phyloP scores from a whole-genome alignment of 2,888 invertebrate genomes.

The Drosophila recens region DNA sequence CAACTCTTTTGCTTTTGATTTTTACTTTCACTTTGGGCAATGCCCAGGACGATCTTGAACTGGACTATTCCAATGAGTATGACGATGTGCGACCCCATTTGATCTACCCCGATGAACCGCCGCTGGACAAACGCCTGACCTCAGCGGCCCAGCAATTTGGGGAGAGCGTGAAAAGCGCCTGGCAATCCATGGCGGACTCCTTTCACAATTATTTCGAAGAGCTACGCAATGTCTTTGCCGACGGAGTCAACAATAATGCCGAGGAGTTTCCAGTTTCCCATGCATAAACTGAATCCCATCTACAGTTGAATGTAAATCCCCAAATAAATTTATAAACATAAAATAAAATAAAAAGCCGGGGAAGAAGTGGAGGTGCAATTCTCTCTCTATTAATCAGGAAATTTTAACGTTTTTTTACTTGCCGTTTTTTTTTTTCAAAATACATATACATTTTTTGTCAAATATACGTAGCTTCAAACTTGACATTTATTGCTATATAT shows the following conservation, averaged over 20 bases:
- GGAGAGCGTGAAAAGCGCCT: conserved; percentile 64
- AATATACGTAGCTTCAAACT: too few relatives aligned
- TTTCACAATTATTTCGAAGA: conserved; percentile 60
- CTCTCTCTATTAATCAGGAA: too few relatives aligned
- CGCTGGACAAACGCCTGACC: conserved; percentile 48
- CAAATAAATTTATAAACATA: background rate
- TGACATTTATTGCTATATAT: too few relatives aligned
- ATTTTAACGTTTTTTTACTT: too few relatives aligned
- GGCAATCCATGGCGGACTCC: conserved; percentile 69
- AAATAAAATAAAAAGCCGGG: background rate
- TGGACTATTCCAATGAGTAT: conserved; percentile 74
- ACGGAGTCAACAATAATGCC: conserved; percentile 22
- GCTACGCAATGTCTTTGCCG: conserved; percentile 43
- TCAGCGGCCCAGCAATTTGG: conserved; percentile 60
- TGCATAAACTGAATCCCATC: background rate
- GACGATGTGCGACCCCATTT: conserved; percentile 67
- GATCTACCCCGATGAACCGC: conserved; percentile 41
- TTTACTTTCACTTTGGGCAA: conserved; percentile 8
- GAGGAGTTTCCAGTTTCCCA: conserved; percentile 1
- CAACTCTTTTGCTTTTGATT: background rate
- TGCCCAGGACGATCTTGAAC: conserved; percentile 37
- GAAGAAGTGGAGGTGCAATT: background rate
- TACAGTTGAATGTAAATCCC: background rate
- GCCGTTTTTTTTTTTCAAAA: too few relatives aligned
- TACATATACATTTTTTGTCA: too few relatives aligned